Base-by-base conservation (phyloP, 1,140 invertebrate species). In the Sinonovacula constricta region DNA sequence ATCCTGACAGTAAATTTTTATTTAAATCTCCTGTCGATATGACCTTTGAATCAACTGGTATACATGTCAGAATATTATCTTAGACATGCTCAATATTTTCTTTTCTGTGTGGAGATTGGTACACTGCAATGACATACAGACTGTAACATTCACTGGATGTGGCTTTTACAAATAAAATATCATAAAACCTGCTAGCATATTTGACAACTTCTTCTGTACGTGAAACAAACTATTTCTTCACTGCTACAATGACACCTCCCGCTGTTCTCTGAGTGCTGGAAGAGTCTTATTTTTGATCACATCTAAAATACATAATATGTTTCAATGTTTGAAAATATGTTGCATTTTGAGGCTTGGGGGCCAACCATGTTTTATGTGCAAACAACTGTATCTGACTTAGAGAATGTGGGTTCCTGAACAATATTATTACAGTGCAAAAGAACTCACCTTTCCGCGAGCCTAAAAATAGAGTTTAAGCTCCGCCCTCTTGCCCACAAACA, bases 331-430 rank as follows among this genome's bases (percentile, higher is more conserved):
- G 26, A 57, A 57, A 28, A 7, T 26, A 30, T 57, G 22, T 26
- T 7, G 31, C 3, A 24, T 24, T 57, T 28, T 57, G 56, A 57
- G 56, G 15, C 3, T n/a, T n/a, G n/a, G 5, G 56, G 18, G 18
- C 45, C 3, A 67, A 24, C 65, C 65, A 67, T 49, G 65, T 67
- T 67, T 67, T 45, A n/a, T 67, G 65, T 49, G 15, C 3, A 28
- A 49, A 67, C 65, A 10, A 67, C 45, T 28, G 53, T 51, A 22
- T 67, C 65, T 30, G 65, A 49, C 10, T 39, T 39, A 3, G 31
- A 14, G 31, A 15, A 28, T 36, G 34, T 24, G 18, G 65, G 65
- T 14, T 67, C 36, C 24, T 51, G 34, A 49, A 67, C 3, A 5
- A 67, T 12, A 30, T 26, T 45, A 14, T 67, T 45, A 12, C 22